phyloP scores from a whole-genome alignment of 2,797 vertebrate species.

The Sebastes minor region DNA sequence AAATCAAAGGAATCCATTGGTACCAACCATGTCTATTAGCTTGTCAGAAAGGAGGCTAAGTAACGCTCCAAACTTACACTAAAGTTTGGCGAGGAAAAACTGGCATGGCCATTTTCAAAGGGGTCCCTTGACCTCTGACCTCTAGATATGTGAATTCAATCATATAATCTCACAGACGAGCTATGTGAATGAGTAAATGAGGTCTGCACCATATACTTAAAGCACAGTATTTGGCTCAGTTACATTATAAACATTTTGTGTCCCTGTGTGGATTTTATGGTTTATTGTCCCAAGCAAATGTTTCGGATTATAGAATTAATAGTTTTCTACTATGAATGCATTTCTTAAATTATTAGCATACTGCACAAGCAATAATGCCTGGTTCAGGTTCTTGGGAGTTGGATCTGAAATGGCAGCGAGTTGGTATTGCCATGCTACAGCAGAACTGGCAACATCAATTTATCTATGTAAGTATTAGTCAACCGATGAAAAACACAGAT shows the following conservation, averaged over 20 bases:
- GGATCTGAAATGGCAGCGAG: neutral
- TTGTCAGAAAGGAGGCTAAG: too few relatives aligned
- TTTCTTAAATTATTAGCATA: neutral
- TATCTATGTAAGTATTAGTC: neutral
- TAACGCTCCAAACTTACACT: accelerated
- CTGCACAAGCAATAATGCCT: neutral
- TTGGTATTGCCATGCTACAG: neutral
- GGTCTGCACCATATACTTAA: neutral
- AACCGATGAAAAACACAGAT: neutral
- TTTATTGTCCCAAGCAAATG: neutral
- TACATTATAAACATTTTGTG: neutral
- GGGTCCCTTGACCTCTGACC: too few relatives aligned
- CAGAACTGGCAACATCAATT: neutral
- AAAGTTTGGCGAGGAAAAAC: too few relatives aligned
- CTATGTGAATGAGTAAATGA: neutral
- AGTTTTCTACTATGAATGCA: neutral
- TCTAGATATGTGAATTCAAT: accelerated
- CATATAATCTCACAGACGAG: neutral
- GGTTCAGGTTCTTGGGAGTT: neutral
- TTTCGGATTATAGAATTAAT: neutral
- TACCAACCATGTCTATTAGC: too few relatives aligned
- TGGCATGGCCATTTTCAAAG: too few relatives aligned
- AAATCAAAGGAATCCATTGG: too few relatives aligned
- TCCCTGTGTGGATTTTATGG: neutral
- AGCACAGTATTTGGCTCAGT: neutral